Percentiles rank a stretch among this genome's conserved stretches.
Conservation (phyloP, 2,888 invertebrate species). For the Calameuta pallipes region DNA sequence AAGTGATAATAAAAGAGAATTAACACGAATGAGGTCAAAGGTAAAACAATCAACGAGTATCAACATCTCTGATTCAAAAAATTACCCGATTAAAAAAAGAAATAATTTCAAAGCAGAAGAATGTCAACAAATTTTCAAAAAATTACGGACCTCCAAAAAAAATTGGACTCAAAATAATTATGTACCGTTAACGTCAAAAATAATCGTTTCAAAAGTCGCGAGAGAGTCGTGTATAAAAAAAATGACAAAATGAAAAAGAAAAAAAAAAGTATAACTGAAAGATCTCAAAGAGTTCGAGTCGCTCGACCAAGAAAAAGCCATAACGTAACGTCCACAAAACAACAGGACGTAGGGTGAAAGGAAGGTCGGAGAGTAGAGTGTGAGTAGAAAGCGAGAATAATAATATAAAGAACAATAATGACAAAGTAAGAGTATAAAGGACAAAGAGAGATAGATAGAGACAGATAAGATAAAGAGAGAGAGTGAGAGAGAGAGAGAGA, state of each 20-base stretch:
- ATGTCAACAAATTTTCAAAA: too few relatives aligned
- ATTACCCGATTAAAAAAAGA: too few relatives aligned
- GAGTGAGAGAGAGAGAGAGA: slow-evolving; percentile 47
- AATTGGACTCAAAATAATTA: too few relatives aligned
- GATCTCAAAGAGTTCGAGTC: too few relatives aligned
- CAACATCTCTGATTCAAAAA: too few relatives aligned
- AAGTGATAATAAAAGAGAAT: slow-evolving; percentile 8
- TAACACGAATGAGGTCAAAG: slow-evolving; percentile 16
- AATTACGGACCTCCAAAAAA: too few relatives aligned
- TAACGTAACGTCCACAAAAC: too few relatives aligned
- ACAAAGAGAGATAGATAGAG: slow-evolving; percentile 24
- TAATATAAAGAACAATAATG: slow-evolving; percentile 32
- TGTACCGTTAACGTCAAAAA: too few relatives aligned
- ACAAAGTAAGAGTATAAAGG: slow-evolving; percentile 31
- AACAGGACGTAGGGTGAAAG: too few relatives aligned
- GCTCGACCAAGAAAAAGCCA: too few relatives aligned
- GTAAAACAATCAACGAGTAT: not conserved
- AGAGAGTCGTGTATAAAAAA: slow-evolving; percentile 8
- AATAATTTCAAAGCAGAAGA: too few relatives aligned
- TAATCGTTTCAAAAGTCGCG: not conserved
- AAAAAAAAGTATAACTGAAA: slow-evolving; percentile 23
- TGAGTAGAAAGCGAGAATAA: slow-evolving; percentile 28
- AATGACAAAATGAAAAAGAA: slow-evolving; percentile 38
- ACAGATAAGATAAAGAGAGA: slow-evolving; percentile 28
- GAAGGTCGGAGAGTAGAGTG: too few relatives aligned